Conservation (phyloP, 2,797 vertebrate genomes). For the Molossus alvarezi region DNA sequence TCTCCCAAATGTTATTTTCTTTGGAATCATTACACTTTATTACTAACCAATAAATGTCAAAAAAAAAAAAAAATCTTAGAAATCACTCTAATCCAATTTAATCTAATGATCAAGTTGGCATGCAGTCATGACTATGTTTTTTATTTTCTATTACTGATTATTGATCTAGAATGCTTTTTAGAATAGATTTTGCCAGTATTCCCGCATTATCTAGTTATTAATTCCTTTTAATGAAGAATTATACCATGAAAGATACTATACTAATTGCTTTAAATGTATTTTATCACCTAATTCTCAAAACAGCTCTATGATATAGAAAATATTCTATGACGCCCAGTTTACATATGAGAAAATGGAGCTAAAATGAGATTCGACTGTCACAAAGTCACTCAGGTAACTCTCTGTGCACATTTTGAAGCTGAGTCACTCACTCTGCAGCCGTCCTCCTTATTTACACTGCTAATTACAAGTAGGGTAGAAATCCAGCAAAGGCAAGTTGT, state of each 20-base stretch:
- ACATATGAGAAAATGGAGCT: neutral
- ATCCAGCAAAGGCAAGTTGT: neutral
- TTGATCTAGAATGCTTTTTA: neutral
- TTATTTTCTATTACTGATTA: neutral
- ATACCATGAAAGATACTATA: neutral
- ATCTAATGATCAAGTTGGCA: neutral
- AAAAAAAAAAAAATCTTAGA: neutral
- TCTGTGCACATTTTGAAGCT: neutral
- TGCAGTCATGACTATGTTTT: neutral
- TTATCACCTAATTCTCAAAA: neutral
- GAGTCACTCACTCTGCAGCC: neutral
- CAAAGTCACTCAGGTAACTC: neutral
- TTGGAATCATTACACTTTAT: neutral
- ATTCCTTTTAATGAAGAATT: neutral
- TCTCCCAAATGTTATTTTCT: neutral
- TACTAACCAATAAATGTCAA: neutral
- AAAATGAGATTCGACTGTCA: neutral
- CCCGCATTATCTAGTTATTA: neutral
- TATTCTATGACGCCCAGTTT: neutral
- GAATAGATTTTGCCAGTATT: neutral
- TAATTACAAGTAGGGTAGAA: neutral
- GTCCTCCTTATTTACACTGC: neutral
- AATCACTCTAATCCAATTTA: neutral
- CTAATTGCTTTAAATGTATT: neutral
- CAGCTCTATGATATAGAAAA: neutral